These are phyloP conservation scores for Cathartes aura DNA, from an alignment of 2,113 vertebrate species.

Conservation along the genomic window DNA sequence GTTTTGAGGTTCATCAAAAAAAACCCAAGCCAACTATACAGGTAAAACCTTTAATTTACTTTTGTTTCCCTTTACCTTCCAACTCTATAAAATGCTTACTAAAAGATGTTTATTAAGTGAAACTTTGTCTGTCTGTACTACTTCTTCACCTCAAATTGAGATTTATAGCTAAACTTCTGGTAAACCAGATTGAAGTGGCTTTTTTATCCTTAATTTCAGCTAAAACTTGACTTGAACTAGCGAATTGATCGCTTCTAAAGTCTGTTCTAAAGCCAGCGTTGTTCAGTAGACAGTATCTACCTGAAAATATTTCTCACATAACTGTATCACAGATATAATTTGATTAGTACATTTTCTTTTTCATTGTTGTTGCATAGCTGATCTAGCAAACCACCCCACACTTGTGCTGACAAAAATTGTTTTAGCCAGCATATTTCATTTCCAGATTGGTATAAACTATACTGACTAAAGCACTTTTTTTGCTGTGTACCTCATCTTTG, in stretches of 20 bases:
- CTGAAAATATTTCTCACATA: neutral
- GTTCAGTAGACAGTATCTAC: neutral
- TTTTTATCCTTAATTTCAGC: neutral
- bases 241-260: neutral
- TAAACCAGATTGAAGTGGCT: neutral
- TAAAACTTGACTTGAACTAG: neutral
- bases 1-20: neutral
- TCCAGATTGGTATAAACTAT: neutral
- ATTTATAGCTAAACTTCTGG: neutral
- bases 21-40: neutral
- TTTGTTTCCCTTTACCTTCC: neutral
- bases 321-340: neutral
- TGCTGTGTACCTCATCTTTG: neutral
- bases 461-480: neutral
- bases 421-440: neutral
- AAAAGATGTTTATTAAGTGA: neutral
- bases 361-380: neutral
- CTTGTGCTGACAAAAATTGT: neutral
- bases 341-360: neutral
- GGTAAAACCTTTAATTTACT: neutral
- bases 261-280: neutral
- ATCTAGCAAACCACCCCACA: neutral
- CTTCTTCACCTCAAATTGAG: neutral
- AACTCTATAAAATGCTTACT: neutral
- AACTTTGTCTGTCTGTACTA: neutral